Evolutionary conservation across 2,888 invertebrate genomes (phyloP).

Genomic region (Eilema caniola): DNA sequence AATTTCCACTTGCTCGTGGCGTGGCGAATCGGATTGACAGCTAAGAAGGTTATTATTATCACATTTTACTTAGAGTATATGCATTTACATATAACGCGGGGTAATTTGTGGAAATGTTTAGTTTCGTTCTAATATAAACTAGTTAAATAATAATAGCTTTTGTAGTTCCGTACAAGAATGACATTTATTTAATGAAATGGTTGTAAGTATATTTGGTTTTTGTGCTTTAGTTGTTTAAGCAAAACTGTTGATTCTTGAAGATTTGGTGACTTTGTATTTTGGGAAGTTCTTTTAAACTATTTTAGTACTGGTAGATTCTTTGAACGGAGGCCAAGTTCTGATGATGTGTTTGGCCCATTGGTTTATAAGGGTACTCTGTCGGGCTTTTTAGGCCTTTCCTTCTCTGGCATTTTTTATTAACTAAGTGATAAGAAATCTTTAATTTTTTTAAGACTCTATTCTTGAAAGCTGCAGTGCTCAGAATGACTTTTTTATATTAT

Average conservation of each 20-base stretch:
- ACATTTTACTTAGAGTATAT: slow-evolving; percentile 78
- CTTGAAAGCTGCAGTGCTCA: too few relatives aligned
- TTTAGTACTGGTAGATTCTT: too few relatives aligned
- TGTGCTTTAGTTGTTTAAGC: neutral
- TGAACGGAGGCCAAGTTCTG: too few relatives aligned
- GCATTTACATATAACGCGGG: slow-evolving; percentile 72
- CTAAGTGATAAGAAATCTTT: too few relatives aligned
- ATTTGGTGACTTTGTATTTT: too few relatives aligned
- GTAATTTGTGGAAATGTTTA: slow-evolving; percentile 69
- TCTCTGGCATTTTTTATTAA: too few relatives aligned
- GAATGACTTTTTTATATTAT: too few relatives aligned
- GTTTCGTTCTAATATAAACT: slow-evolving; percentile 44
- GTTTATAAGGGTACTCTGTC: too few relatives aligned
- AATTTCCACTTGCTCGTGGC: slow-evolving; percentile 77
- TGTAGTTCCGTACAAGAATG: slow-evolving; percentile 27
- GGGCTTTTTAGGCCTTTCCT: too few relatives aligned
- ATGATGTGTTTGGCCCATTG: too few relatives aligned
- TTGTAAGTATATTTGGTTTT: slow-evolving; percentile 12
- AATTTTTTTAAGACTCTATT: too few relatives aligned
- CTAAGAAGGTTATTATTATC: slow-evolving; percentile 85
- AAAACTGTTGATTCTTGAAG: neutral
- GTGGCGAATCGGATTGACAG: slow-evolving; percentile 84
- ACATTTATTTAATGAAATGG: slow-evolving; percentile 13
- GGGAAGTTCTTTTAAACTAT: too few relatives aligned
- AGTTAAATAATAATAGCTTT: slow-evolving; percentile 40